Evolutionary conservation across 37 sponge, comb jelly and placozoan genomes (phyloP).

Genomic region (Diacarnus erythraeanus): DNA sequence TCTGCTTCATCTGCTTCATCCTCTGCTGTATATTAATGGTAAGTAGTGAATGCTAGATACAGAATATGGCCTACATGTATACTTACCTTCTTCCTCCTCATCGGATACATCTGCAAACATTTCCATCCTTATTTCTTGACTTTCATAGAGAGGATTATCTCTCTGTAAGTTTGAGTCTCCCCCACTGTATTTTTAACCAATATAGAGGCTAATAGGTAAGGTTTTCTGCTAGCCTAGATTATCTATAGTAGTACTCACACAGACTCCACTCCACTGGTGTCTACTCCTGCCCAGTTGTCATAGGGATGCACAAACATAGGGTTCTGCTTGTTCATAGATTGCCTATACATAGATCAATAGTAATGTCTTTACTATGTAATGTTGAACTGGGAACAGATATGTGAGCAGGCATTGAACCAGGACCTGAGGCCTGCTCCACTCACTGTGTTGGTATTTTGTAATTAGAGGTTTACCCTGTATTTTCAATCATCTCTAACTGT

Average conservation of each 20-base stretch:
- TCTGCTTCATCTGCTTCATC: slow-evolving; percentile 55
- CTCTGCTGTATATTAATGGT: not conserved
- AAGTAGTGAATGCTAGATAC: too few species aligned
- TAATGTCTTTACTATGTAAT: not conserved
- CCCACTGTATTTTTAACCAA: slow-evolving; percentile 20
- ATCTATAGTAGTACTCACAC: slow-evolving; percentile 26
- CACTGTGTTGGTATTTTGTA: not conserved
- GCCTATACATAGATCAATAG: not conserved
- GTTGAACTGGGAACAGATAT: not conserved
- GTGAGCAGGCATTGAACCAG: not conserved
- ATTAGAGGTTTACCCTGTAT: not conserved
- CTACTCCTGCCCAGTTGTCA: slow-evolving; percentile 50
- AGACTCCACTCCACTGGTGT: slow-evolving; percentile 48
- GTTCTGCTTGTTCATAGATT: slow-evolving; percentile 37
- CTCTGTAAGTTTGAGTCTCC: slow-evolving; percentile 27
- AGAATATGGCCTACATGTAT: not conserved
- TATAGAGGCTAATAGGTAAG: too few species aligned
- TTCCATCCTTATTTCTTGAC: slow-evolving; percentile 59
- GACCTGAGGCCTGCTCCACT: not conserved
- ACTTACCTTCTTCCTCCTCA: slow-evolving; percentile 29
- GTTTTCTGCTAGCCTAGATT: too few species aligned
- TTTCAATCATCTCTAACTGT: slow-evolving; percentile 16
- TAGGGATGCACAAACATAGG: slow-evolving; percentile 60
- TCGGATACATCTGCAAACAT: slow-evolving; percentile 56
- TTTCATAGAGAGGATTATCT: slow-evolving; percentile 64